Conservation (phyloP, 2,797 vertebrate genomes). For the Chiroxiphia lanceolata region DNA sequence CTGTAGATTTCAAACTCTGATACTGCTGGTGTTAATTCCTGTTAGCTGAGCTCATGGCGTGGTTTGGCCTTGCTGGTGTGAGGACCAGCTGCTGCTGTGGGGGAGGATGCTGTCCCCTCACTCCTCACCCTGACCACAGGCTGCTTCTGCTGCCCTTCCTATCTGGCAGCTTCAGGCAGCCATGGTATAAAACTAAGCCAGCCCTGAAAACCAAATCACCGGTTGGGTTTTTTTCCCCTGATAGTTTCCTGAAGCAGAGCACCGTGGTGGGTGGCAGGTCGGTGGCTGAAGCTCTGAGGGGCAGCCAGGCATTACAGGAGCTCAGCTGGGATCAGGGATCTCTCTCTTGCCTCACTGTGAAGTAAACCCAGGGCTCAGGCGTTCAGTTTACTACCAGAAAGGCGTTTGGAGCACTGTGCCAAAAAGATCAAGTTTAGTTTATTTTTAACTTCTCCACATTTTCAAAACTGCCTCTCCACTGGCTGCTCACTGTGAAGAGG, state of each 20-base stretch:
- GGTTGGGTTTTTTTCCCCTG: rapidly evolving
- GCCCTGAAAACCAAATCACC: neutral
- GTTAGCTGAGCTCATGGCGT: neutral
- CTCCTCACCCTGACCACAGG: rapidly evolving
- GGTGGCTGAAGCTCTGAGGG: neutral
- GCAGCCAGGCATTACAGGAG: rapidly evolving
- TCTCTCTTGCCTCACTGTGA: neutral
- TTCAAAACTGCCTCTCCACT: neutral
- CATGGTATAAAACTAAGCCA: neutral
- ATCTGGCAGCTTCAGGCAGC: neutral
- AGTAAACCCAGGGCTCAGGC: neutral
- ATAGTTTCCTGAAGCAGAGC: neutral
- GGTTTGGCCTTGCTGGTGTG: neutral
- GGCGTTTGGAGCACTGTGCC: neutral
- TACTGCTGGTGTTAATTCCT: neutral
- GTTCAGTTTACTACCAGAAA: neutral
- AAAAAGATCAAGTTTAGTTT: constrained; percentile 10
- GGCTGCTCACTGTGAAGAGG: neutral
- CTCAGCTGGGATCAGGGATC: neutral
- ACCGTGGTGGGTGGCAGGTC: rapidly evolving
- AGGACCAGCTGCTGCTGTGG: neutral
- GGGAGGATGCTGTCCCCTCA: neutral
- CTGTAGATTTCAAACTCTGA: neutral
- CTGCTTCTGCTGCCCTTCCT: neutral
- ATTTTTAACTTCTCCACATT: constrained; percentile 16